phyloP scores from a whole-genome alignment of 1,140 invertebrate genomes.

The Lamellibrachia luymesi region DNA sequence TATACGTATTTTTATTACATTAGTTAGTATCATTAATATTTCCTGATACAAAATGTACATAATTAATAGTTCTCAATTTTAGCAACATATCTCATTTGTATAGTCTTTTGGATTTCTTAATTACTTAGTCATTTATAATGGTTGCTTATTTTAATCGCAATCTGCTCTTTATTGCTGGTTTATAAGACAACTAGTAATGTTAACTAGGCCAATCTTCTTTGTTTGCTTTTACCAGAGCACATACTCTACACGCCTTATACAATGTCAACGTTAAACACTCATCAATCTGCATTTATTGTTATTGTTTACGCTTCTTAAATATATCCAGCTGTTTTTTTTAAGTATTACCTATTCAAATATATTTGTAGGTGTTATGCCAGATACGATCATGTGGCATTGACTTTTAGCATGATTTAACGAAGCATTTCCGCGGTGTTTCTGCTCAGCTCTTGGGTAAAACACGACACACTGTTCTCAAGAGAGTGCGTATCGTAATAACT shows the following conservation, averaged over 20 bases:
- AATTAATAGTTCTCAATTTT: neutral
- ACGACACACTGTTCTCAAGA: too few species aligned
- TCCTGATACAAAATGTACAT: constrained; percentile 1
- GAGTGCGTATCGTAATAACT: too few species aligned
- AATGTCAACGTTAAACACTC: neutral
- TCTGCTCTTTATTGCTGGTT: neutral
- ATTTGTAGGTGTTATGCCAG: neutral
- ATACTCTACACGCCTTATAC: neutral
- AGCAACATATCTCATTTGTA: neutral
- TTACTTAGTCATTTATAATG: neutral
- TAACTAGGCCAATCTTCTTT: neutral
- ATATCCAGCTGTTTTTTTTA: neutral
- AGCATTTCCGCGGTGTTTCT: neutral
- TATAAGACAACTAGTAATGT: neutral
- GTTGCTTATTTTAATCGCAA: constrained; percentile 1
- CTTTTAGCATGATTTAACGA: too few species aligned
- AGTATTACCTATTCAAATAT: neutral
- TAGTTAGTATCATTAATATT: neutral
- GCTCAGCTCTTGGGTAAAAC: neutral
- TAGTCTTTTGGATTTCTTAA: neutral
- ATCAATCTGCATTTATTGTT: neutral
- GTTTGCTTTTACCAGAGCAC: neutral
- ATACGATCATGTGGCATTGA: too few species aligned
- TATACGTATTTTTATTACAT: neutral
- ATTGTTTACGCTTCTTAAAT: neutral